Evolutionary conservation across 2,797 vertebrate genomes (phyloP).

Genomic region (Atherinosoma microstoma): DNA sequence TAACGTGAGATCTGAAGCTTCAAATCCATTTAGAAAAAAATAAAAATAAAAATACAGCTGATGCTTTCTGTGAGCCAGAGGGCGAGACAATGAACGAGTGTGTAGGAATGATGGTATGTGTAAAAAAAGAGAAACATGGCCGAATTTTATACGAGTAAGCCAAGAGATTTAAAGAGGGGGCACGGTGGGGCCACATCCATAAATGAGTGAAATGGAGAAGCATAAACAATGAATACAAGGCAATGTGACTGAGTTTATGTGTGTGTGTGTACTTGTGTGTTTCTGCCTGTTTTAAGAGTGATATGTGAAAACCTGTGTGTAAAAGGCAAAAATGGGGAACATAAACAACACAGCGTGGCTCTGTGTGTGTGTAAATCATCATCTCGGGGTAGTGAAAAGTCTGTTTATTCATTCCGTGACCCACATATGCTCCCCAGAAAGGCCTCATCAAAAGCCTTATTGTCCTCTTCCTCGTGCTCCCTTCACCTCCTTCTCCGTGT

Average conservation of each 20-base stretch:
- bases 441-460: conserved; percentile 77
- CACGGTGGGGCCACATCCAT: conserved; percentile 59
- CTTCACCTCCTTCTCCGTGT: conserved; percentile 54
- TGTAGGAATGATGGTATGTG: conserved; percentile 24
- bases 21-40: conserved; percentile 4
- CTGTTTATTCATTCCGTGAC: conserved; percentile 77
- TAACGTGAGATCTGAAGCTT: conserved; percentile 31
- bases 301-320: conserved; percentile 55
- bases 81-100: conserved; percentile 17
- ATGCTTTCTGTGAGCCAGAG: conserved; percentile 33
- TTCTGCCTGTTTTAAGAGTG: conserved; percentile 27
- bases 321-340: conserved; percentile 45
- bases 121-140: conserved; percentile 35
- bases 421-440: conserved; percentile 79
- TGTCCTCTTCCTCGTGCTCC: conserved; percentile 64
- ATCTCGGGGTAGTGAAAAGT: conserved; percentile 63
- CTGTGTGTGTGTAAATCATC: conserved; percentile 63
- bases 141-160: conserved; percentile 57
- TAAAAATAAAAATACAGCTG: background rate
- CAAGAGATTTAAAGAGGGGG: conserved; percentile 62
- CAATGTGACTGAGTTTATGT: conserved; percentile 50
- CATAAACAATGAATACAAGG: conserved; percentile 68
- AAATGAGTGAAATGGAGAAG: conserved; percentile 69
- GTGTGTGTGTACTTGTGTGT: conserved; percentile 10
- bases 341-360: conserved; percentile 55